Evolutionary conservation across 2,888 invertebrate genomes (phyloP).

Genomic region (Phaedon cochleariae): DNA sequence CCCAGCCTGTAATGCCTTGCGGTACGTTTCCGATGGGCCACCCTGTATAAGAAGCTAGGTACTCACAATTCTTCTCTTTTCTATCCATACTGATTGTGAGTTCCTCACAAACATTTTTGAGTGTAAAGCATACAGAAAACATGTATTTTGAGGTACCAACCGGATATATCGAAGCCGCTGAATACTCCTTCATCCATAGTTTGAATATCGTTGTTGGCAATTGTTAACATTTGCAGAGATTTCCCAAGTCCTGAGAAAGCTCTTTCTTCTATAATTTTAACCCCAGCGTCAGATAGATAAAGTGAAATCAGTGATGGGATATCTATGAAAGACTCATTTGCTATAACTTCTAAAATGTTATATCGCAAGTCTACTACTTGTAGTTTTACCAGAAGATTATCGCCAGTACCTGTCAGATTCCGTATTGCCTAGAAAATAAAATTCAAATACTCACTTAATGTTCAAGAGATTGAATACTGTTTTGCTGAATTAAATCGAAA

Average conservation of each 20-base stretch:
- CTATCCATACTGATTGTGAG: too few species aligned
- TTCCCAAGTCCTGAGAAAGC: constrained; percentile 4
- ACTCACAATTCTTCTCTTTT: too few species aligned
- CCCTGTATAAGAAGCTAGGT: too few species aligned
- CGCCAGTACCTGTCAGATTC: constrained; percentile 12
- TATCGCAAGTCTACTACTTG: neutral
- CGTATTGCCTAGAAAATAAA: constrained; percentile 11
- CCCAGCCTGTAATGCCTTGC: too few species aligned
- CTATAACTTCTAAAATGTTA: neutral
- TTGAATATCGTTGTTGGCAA: neutral
- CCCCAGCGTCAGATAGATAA: neutral
- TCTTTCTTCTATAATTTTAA: neutral
- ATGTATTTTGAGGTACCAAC: too few species aligned
- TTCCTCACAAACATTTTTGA: neutral
- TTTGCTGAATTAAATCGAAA: too few species aligned
- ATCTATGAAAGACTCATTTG: neutral
- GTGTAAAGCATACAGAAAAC: too few species aligned
- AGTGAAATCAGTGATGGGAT: neutral
- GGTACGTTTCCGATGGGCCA: too few species aligned
- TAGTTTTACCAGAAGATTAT: neutral
- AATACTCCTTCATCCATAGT: constrained; percentile 6
- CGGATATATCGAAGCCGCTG: neutral
- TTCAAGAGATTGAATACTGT: neutral
- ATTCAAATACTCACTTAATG: neutral
- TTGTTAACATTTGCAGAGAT: neutral